These are phyloP conservation scores for Ptiloglossa arizonensis DNA, from an alignment of 1,140 invertebrate genomes.

Conservation along the genomic window DNA sequence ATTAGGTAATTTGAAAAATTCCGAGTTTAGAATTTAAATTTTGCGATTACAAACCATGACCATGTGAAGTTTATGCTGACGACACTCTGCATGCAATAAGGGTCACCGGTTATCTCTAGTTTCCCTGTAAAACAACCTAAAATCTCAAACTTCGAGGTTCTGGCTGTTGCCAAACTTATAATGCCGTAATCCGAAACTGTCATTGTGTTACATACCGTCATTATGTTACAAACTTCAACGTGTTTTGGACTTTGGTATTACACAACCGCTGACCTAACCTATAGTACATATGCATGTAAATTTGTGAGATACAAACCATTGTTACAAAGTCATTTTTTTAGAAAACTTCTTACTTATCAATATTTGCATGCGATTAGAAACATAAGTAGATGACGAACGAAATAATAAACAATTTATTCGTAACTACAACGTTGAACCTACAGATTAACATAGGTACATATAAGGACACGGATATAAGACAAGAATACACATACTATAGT, in stretches of 20 bases:
- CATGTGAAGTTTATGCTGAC: slow-evolving; percentile 2
- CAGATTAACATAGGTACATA: too few species aligned
- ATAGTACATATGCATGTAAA: neutral
- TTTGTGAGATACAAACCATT: neutral
- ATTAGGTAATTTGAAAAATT: neutral
- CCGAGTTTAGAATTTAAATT: neutral
- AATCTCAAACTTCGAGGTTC: slow-evolving; percentile 33
- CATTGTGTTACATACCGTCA: slow-evolving; percentile 60
- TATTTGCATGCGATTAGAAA: neutral
- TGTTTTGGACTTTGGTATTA: slow-evolving; percentile 8
- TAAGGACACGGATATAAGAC: too few species aligned
- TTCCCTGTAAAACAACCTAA: slow-evolving; percentile 46
- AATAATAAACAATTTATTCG: neutral
- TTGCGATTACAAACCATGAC: neutral
- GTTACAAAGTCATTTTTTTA: neutral
- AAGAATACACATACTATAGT: too few species aligned
- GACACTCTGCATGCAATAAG: slow-evolving; percentile 24
- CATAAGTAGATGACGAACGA: neutral
- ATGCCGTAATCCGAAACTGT: slow-evolving; percentile 68
- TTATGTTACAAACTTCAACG: slow-evolving; percentile 19
- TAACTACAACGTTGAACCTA: too few species aligned
- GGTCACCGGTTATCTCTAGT: slow-evolving; percentile 34
- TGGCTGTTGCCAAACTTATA: slow-evolving; percentile 51
- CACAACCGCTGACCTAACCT: neutral
- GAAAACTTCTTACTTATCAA: neutral